Percentiles rank a stretch among this genome's conserved stretches.
Evolutionary conservation across 2,113 vertebrate species (phyloP).

Genomic region (Ceyx melanurus): DNA sequence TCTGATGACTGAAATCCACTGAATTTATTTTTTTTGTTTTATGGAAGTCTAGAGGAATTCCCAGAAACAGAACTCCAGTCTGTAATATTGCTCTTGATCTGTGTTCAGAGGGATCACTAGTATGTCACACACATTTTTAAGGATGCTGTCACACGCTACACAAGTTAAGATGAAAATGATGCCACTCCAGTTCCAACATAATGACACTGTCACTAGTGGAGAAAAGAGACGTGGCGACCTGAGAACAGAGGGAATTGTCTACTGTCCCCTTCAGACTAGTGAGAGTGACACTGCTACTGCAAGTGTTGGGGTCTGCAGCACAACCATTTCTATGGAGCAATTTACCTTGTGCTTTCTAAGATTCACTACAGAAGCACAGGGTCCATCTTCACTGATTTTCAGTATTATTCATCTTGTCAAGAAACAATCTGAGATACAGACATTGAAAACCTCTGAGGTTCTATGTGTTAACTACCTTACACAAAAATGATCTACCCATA

Average conservation of each 20-base stretch:
- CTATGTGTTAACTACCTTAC: background rate
- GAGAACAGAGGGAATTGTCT: background rate
- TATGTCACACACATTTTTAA: background rate
- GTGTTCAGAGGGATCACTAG: background rate
- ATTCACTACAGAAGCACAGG: background rate
- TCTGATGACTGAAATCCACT: background rate
- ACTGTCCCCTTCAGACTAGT: background rate
- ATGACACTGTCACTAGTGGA: background rate
- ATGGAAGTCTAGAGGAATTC: background rate
- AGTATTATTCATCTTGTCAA: background rate
- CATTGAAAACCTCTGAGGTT: background rate
- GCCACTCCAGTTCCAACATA: background rate
- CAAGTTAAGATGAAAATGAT: background rate
- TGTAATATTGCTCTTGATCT: background rate
- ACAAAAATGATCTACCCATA: background rate
- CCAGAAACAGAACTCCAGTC: background rate
- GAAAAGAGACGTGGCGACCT: background rate
- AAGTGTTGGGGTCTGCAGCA: background rate
- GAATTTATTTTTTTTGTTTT: background rate
- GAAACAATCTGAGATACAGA: background rate
- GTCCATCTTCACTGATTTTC: background rate
- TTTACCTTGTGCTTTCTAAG: background rate
- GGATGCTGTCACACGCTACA: background rate
- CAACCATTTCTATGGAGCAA: background rate
- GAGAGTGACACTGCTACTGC: background rate